phyloP scores from a whole-genome alignment of 2,113 vertebrate species.

The Pterocles orientalis region DNA sequence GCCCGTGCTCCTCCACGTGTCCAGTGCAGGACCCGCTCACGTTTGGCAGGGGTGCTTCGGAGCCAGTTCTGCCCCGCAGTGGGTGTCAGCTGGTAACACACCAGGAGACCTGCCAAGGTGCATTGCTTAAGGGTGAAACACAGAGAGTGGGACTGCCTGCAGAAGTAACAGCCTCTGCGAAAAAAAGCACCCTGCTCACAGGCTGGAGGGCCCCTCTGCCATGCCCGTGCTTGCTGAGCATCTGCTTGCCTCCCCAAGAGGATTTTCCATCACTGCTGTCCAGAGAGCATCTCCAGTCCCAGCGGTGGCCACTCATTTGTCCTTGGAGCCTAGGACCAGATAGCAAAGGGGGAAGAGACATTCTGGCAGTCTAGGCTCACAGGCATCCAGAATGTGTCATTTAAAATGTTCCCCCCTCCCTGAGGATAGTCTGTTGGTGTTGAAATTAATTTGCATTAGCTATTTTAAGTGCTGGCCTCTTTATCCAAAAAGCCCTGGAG shows the following conservation, averaged over 20 bases:
- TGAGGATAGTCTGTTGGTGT: neutral
- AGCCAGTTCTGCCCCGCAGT: accelerated
- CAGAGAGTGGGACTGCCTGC: neutral
- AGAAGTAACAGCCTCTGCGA: neutral
- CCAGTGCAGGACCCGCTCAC: neutral
- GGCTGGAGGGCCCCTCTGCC: neutral
- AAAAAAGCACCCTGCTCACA: accelerated
- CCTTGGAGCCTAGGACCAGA: neutral
- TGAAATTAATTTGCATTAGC: conserved; percentile 20
- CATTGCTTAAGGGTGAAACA: neutral
- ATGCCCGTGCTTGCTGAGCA: accelerated
- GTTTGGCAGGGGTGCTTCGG: neutral
- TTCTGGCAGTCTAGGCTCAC: neutral
- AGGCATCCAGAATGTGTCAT: accelerated
- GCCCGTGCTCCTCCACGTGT: neutral
- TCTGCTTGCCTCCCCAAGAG: neutral
- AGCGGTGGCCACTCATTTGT: accelerated
- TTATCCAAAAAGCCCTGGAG: conserved; percentile 32
- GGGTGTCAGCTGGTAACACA: neutral
- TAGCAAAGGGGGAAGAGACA: neutral
- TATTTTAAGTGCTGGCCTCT: conserved; percentile 23
- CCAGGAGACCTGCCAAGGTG: neutral
- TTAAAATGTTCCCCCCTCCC: neutral
- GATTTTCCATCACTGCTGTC: neutral
- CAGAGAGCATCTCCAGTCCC: neutral